Base-by-base conservation (phyloP, 2,797 vertebrate genomes). In the Calcarius lapponicus region DNA sequence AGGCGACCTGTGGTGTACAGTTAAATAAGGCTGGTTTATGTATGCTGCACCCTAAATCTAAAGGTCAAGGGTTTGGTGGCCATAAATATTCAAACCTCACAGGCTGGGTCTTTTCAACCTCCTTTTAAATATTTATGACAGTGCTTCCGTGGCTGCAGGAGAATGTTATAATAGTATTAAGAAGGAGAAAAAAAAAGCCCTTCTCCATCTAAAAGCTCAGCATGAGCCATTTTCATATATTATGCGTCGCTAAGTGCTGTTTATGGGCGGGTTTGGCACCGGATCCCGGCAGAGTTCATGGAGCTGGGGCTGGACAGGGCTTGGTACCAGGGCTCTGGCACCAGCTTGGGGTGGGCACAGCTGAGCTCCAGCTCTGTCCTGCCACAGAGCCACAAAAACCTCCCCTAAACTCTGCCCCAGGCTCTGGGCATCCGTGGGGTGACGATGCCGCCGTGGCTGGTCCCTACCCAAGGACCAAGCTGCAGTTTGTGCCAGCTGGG, bases 161-260 rank as follows among this genome's bases (percentile, higher is more conserved):
- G 73, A 91, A 82, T n/a, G 51, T 45, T 91, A 67, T 80, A 73
- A 67, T 32, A 91, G 36, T 67, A 86, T 75, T 57, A 51, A 79
- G 56, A 80, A 38, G 7, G 7, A 2, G 1, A 4, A 26, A 58
- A 26, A 58, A 10, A 69, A 13, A 10, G 1, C 5, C n/a, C 9
- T 95, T 73, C 80, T 45, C 20, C 38, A 54, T 80, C 90, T 92
- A 71, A 84, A 93, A 94, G 81, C 92, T 80, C 65, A 90, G 79
- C 17, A 5, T 67, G 90, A 69, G 40, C 75, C 79, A 42, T 65
- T 89, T 92, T 81, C 84, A 51, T 53, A 51, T 73, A 94, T 93
- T 70, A 79, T 80, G 85, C 73, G 80, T 88, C 40, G 12, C 95
- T 76, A 53, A 81, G 93, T 72, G 71, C 71, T 82, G 86, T 51